These are phyloP conservation scores for Coptodon bakossiorum DNA, from an alignment of 2,113 vertebrate genomes.

Conservation along the genomic window DNA sequence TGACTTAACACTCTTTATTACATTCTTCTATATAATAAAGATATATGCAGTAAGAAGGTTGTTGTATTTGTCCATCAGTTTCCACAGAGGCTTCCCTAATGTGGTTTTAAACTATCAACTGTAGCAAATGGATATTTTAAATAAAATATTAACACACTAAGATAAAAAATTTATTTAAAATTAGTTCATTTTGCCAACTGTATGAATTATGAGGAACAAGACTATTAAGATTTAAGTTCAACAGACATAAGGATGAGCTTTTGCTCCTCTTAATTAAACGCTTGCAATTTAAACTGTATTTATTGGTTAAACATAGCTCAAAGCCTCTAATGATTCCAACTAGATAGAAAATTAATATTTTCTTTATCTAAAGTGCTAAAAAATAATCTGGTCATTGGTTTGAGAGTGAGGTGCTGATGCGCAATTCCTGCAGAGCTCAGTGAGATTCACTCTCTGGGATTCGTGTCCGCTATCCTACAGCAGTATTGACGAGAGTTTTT, in stretches of 20 bases:
- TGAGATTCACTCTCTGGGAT: background rate
- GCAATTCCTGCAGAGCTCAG: background rate
- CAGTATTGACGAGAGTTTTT: conserved; percentile 17
- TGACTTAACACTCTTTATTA: background rate
- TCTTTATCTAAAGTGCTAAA: background rate
- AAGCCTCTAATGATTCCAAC: background rate
- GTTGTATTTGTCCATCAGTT: background rate
- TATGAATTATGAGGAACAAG: background rate
- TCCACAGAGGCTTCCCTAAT: background rate
- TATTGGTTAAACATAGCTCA: background rate
- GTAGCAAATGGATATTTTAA: background rate
- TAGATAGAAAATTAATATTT: background rate
- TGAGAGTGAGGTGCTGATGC: background rate
- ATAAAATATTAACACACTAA: background rate
- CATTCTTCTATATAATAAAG: background rate
- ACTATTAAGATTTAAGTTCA: background rate
- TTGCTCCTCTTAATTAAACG: background rate
- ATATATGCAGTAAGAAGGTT: background rate
- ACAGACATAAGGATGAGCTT: background rate
- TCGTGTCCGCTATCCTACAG: background rate
- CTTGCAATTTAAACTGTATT: background rate
- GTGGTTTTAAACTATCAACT: background rate
- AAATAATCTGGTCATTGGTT: background rate
- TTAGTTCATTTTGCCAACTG: background rate
- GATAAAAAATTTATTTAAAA: background rate